phyloP scores from a whole-genome alignment of 2,797 vertebrate species.

The Rhabdophis nuchalis region DNA sequence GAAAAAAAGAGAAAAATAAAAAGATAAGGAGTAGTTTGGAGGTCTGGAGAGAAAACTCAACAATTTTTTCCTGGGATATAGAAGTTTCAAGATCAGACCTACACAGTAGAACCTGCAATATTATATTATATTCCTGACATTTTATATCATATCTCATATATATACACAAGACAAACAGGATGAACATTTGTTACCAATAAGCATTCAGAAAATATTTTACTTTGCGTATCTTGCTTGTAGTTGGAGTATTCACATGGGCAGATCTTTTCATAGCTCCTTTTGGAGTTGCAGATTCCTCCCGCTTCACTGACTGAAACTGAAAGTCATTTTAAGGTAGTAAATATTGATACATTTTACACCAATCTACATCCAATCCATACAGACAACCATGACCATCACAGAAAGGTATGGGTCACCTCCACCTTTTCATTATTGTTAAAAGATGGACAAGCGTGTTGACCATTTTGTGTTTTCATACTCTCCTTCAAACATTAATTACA shows the following conservation, averaged over 20 bases:
- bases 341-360: not conserved
- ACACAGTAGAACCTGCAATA: not conserved
- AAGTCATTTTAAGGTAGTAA: not conserved
- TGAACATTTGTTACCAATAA: not conserved
- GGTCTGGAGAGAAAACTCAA: not conserved
- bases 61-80: not conserved
- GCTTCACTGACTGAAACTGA: constrained; percentile 32
- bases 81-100: not conserved
- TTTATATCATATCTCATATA: not conserved
- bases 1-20: not conserved
- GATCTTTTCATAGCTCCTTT: constrained; percentile 42
- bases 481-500: not conserved
- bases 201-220: constrained; percentile 18
- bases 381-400: not conserved
- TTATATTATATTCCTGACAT: not conserved
- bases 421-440: not conserved
- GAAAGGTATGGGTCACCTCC: not conserved
- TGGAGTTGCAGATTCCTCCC: constrained; percentile 22
- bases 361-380: not conserved
- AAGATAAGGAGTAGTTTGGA: not conserved
- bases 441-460: not conserved
- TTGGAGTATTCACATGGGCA: constrained; percentile 4
- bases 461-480: not conserved
- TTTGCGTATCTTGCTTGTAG: constrained; percentile 40
- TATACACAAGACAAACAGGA: not conserved